Conservation (phyloP, 2,797 vertebrate species). For the Cossypha polioptera region DNA sequence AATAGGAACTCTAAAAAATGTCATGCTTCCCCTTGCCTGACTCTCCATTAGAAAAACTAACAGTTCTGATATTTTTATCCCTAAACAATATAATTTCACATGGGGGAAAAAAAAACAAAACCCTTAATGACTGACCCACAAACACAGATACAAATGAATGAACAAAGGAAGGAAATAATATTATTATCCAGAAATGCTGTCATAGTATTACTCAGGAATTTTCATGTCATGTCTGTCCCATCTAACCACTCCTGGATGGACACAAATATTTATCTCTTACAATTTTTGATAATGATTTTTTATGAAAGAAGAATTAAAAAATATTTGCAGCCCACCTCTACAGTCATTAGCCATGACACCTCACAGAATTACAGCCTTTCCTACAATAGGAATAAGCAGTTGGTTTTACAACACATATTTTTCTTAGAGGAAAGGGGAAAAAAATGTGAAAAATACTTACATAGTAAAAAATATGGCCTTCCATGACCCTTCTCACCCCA, state of each 20-base stretch:
- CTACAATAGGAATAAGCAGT: not conserved
- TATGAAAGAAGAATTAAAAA: not conserved
- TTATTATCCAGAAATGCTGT: not conserved
- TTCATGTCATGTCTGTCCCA: not conserved
- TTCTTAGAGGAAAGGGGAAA: not conserved
- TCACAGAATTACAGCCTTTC: not conserved
- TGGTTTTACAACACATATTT: not conserved
- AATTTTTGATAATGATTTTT: not conserved
- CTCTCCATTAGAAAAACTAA: not conserved
- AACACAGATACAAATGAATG: not conserved
- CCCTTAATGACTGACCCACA: fast-evolving
- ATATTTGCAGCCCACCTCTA: not conserved
- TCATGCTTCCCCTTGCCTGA: not conserved
- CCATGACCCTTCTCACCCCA: not conserved
- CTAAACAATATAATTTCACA: not conserved
- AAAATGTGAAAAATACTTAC: not conserved
- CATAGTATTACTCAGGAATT: not conserved
- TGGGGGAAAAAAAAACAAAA: not conserved
- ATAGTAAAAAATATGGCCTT: not conserved
- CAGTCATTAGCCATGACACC: not conserved
- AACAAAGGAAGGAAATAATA: not conserved
- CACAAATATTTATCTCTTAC: not conserved
- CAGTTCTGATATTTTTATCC: not conserved
- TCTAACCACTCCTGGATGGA: not conserved
- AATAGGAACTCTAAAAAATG: not conserved